Evolutionary conservation across 2,113 vertebrate species (phyloP).

Genomic region (Hydrochoerus hydrochaeris): DNA sequence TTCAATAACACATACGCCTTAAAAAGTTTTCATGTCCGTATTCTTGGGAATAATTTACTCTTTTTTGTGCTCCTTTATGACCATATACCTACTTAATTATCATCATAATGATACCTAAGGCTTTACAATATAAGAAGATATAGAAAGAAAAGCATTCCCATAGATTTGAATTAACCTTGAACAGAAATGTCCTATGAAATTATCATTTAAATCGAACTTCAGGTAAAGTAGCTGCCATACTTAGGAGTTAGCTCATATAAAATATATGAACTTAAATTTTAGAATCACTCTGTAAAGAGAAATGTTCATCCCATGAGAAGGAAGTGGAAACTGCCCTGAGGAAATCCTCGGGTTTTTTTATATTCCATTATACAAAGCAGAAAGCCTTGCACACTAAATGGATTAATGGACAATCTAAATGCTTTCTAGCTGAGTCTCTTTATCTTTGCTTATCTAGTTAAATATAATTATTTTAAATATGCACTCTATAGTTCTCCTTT

Average conservation of each 20-base stretch:
- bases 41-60: not conserved
- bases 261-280: conserved; percentile 8
- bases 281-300: not conserved
- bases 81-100: not conserved
- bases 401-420: conserved; percentile 1
- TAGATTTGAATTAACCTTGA: conserved; percentile 24
- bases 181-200: not conserved
- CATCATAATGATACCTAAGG: not conserved
- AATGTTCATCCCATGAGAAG: not conserved
- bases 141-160: not conserved
- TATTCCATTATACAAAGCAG: not conserved
- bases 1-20: not conserved
- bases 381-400: not conserved
- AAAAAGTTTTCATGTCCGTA: not conserved
- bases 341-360: not conserved
- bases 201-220: conserved; percentile 2
- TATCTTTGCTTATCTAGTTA: not conserved
- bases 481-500: not conserved
- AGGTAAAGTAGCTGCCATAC: conserved; percentile 13
- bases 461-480: not conserved
- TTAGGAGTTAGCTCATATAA: not conserved
- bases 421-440: not conserved
- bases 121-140: not conserved
- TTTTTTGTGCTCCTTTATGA: not conserved
- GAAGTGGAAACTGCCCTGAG: not conserved